Conservation (phyloP, 2,113 vertebrate species). For the Tauraco erythrolophus region DNA sequence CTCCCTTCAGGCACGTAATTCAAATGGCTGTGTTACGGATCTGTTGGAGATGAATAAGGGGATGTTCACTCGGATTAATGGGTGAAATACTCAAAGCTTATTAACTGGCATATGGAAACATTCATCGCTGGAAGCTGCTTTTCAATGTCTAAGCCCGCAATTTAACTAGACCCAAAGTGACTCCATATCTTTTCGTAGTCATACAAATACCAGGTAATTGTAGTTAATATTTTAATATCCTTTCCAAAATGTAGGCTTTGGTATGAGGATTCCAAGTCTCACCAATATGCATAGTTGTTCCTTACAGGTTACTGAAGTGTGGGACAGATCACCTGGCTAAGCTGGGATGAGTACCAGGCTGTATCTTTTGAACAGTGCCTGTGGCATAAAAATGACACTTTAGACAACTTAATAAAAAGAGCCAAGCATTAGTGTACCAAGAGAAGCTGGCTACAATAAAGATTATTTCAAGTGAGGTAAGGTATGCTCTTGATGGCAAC, state of each 20-base stretch:
- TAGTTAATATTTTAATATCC: background rate
- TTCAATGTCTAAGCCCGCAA: background rate
- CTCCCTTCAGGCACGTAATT: background rate
- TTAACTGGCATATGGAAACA: slow-evolving; percentile 54
- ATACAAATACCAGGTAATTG: background rate
- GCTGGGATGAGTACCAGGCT: background rate
- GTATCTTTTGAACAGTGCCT: background rate
- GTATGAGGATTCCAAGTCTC: background rate
- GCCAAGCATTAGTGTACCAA: background rate
- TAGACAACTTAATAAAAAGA: background rate
- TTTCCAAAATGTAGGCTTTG: background rate
- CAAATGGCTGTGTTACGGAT: background rate
- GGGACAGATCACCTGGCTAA: background rate
- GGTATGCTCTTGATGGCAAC: background rate
- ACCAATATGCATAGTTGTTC: background rate
- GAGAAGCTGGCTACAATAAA: background rate
- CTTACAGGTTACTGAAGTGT: background rate
- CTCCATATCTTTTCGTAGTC: background rate
- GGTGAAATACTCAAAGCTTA: slow-evolving; percentile 32
- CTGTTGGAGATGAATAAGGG: background rate
- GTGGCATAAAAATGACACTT: background rate
- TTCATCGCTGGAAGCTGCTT: slow-evolving; percentile 1
- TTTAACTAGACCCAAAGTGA: background rate
- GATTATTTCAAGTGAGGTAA: background rate
- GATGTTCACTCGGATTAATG: slow-evolving; percentile 30